phyloP scores from a whole-genome alignment of 2,113 vertebrate genomes.

The Rhegmatorhina hoffmannsi region DNA sequence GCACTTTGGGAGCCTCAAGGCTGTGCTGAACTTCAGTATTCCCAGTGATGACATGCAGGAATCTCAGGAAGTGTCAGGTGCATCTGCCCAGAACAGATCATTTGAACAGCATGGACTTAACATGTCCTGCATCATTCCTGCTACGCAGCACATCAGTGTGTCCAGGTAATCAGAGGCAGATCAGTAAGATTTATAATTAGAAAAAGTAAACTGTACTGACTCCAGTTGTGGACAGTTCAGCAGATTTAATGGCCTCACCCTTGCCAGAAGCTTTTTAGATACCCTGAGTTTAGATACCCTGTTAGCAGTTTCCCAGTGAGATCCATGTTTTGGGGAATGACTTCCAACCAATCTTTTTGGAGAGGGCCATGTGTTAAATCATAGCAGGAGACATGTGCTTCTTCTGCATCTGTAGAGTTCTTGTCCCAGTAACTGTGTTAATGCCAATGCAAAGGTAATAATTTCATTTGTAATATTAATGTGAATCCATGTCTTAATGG shows the following conservation, averaged over 20 bases:
- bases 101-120: neutral
- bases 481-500: neutral
- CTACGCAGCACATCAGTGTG: accelerated
- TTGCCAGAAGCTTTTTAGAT: neutral
- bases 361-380: neutral
- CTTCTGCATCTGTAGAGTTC: neutral
- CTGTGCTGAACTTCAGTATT: neutral
- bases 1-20: neutral
- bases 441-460: neutral
- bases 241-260: neutral
- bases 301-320: neutral
- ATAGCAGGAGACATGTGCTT: neutral
- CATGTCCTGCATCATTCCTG: neutral
- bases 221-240: neutral
- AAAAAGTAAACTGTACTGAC: neutral
- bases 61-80: neutral
- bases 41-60: neutral
- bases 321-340: neutral
- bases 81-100: neutral
- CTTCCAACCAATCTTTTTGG: neutral
- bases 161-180: neutral
- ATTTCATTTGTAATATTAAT: neutral
- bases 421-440: neutral
- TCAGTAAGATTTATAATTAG: neutral
- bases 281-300: no score